Evolutionary conservation across 2,888 invertebrate species (phyloP), one percentile per base, ranked within the genome.

Genomic region (Metopia argyrocephala): DNA sequence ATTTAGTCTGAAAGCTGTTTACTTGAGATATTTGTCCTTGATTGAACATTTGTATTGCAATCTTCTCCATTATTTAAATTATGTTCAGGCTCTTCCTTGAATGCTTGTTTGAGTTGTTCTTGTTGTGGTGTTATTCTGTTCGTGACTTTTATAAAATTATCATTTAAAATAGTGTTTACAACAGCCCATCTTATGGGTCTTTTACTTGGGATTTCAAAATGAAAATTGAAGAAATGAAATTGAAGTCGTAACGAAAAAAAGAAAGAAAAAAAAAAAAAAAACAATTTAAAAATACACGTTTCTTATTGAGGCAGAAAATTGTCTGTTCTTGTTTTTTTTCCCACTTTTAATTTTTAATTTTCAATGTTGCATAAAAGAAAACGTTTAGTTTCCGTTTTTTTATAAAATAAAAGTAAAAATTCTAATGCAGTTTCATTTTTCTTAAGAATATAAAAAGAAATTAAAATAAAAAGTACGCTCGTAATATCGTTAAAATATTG

Each of bases 11-110:
- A n/a, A n/a, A n/a, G n/a, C n/a, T n/a, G n/a, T n/a, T n/a, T n/a
- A n/a, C n/a, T 84, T 84, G 84, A 85, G 85, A 85, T 84, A 86
- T 86, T 85, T 85, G 85, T 85, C 85, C 85, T 86, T 85, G 86
- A 86, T 85, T 85, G 85, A 84, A 65, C 70, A 66, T 73, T 79
- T 73, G 59, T 21, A n/a, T 66, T 76, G 46, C 62, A 62, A 64
- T 74, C 64, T 69, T 46, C 18, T 15, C 9, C 64, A 57, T 45
- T n/a, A n/a, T n/a, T 80, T 73, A 64, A 74, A 69, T 62, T 68
- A 70, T 59, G 45, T 62, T 27, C 38, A 74, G 66, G 71, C 46
- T 69, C 12, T 54, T 31, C 45, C 21, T 45, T 56, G 4, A 56
- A 18, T 68, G 28, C 54, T 61, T 48, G 27, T 59, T 69, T 28